Evolutionary conservation across 2,113 vertebrate genomes (phyloP), one percentile per base, ranked within the genome.

Genomic region (Oryzias celebensis): DNA sequence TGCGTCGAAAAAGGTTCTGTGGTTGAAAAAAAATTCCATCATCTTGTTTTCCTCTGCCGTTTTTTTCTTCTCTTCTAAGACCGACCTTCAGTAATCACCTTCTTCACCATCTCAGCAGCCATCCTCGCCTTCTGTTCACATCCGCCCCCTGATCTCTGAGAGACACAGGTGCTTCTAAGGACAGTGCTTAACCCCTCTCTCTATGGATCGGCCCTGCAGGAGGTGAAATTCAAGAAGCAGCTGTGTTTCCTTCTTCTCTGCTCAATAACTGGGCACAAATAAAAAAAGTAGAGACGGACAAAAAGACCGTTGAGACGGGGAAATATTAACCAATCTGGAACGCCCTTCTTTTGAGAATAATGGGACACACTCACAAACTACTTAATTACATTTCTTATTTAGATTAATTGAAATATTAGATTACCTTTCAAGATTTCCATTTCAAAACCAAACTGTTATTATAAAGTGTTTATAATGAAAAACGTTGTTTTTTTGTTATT

Each of bases 181-280:
- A 82, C 64, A 74, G 65, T 62, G 69, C 74, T 82, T 80, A 80
- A 80, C 71, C 65, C 68, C 53, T 50, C 60, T 66, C 81, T 65
- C 65, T 42, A 15, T 1, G 55, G 65, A 77, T 57, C 44, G 42
- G 56, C 52, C 62, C 52, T 4, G n/a, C 48, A 4, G 18, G 51
- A 65, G 14, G 43, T 56, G 71, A 65, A 58, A 68, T 61, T 53
- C 56, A 5, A 42, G 57, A 62, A 65, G 48, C 50, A 54, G 28
- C 36, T 12, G 36, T 12, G 36, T 4, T 17, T 42, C 52, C 36
- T 1, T 48, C 36, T 28, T 49, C 54, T 65, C 63, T 50, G 62
- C 28, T 75, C 62, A 45, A 73, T 68, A 43, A 60, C 53, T 44
- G 47, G 64, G 46, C 59, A 52, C 63, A 65, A 81, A 81, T 62